Conservation (phyloP, 2,888 invertebrate species). For the Drosophila nigricruria region DNA sequence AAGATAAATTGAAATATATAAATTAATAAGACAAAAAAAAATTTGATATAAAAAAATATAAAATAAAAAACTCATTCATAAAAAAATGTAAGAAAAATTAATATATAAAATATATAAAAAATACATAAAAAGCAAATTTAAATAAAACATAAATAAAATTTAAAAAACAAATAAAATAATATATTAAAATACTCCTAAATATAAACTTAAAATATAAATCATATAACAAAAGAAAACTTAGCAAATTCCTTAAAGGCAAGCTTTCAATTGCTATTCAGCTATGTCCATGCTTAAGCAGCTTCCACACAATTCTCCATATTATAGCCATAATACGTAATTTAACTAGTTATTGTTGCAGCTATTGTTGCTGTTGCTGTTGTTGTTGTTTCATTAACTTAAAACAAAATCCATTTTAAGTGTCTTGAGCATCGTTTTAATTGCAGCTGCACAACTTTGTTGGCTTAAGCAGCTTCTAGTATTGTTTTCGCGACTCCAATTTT, state of each 20-base stretch:
- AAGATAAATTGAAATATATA: not conserved
- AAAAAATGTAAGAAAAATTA: too few species aligned
- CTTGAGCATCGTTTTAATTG: slow-evolving; percentile 26
- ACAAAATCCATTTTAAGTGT: slow-evolving; percentile 27
- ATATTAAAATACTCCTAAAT: not conserved
- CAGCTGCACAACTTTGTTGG: slow-evolving; percentile 43
- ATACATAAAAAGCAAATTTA: not conserved
- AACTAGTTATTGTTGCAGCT: slow-evolving; percentile 8
- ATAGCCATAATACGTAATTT: slow-evolving; percentile 34
- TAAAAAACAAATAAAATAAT: too few species aligned
- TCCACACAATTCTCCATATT: not conserved
- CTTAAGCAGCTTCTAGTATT: slow-evolving; percentile 17
- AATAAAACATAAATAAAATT: too few species aligned
- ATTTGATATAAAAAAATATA: too few species aligned
- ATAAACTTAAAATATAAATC: too few species aligned
- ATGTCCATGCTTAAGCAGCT: slow-evolving; percentile 5
- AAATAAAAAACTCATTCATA: too few species aligned
- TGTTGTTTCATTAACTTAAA: slow-evolving; percentile 23
- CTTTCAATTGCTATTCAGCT: not conserved
- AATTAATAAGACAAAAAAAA: too few species aligned
- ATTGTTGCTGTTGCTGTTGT: slow-evolving; percentile 2
- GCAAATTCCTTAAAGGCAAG: not conserved
- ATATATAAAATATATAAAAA: too few species aligned
- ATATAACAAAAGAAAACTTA: too few species aligned
- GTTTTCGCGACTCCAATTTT: slow-evolving; percentile 27